Conservation (phyloP, 2,797 vertebrate genomes). For the Molothrus ater region DNA sequence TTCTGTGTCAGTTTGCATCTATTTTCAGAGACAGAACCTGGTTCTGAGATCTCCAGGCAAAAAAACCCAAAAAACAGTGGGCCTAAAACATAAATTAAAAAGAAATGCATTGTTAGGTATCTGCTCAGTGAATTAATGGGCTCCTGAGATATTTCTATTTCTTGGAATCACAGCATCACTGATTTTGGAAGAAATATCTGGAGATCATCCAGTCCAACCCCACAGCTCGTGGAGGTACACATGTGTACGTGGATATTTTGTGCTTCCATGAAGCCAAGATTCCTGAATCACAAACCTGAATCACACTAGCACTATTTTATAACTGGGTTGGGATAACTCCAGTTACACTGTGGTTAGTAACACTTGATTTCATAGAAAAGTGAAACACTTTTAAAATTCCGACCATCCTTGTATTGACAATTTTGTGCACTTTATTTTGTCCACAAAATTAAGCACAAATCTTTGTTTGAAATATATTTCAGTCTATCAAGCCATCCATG, state of each 20-base stretch:
- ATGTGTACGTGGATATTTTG: not conserved
- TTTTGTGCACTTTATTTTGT: not conserved
- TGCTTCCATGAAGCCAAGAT: not conserved
- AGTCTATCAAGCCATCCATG: not conserved
- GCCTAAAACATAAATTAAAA: not conserved
- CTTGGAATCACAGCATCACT: not conserved
- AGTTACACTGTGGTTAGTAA: not conserved
- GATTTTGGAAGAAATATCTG: not conserved
- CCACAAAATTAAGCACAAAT: not conserved
- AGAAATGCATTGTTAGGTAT: fast-evolving
- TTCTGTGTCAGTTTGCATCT: not conserved
- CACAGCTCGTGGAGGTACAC: not conserved
- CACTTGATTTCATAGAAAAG: not conserved
- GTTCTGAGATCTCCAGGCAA: not conserved
- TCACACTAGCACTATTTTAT: not conserved
- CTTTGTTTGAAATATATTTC: not conserved
- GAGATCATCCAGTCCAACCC: not conserved
- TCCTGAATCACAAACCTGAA: not conserved
- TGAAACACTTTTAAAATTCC: not conserved
- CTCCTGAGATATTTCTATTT: not conserved
- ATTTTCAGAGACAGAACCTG: not conserved
- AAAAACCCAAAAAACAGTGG: not conserved
- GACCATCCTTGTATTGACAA: not conserved
- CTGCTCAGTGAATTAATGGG: not conserved
- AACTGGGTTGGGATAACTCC: not conserved